A percentile compares a stretch with the other conserved stretches of the same genome.
Evolutionary conservation across 2,888 invertebrate species (phyloP).

Genomic region (Junonia oenone): DNA sequence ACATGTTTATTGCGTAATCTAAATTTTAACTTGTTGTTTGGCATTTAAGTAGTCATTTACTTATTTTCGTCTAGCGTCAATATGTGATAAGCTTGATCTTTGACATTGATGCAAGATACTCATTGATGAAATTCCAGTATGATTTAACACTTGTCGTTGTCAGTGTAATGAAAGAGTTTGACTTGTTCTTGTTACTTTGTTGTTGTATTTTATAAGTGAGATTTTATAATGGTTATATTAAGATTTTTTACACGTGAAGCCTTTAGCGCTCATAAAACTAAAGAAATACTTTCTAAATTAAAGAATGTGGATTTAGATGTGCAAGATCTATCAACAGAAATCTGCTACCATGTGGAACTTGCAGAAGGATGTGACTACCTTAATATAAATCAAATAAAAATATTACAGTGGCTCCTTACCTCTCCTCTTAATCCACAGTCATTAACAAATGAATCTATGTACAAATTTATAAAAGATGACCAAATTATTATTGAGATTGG

Average conservation of each 20-base stretch:
- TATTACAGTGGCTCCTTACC: slow-evolving; percentile 88
- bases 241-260: slow-evolving; percentile 82
- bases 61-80: slow-evolving; percentile 57
- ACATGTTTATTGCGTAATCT: slow-evolving; percentile 62
- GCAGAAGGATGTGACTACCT: slow-evolving; percentile 69
- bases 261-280: slow-evolving; percentile 79
- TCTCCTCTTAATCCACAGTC: slow-evolving; percentile 83
- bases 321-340: slow-evolving; percentile 82
- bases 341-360: slow-evolving; percentile 89
- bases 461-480: slow-evolving; percentile 56
- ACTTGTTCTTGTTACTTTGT: background rate
- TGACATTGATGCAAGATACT: slow-evolving; percentile 69
- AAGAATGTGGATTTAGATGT: slow-evolving; percentile 68
- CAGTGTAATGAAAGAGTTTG: slow-evolving; percentile 11
- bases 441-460: slow-evolving; percentile 74
- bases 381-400: slow-evolving; percentile 79
- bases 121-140: slow-evolving; percentile 19
- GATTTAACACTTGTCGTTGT: slow-evolving; percentile 2
- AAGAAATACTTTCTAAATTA: slow-evolving; percentile 78
- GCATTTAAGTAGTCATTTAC: slow-evolving; percentile 45
- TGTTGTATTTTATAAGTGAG: background rate
- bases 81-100: slow-evolving; percentile 52
- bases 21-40: slow-evolving; percentile 30
- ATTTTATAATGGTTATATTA: slow-evolving; percentile 78
- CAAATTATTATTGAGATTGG: slow-evolving; percentile 90